Evolutionary conservation across 1,140 invertebrate species (phyloP).

Genomic region (Eupristina koningsbergeri): DNA sequence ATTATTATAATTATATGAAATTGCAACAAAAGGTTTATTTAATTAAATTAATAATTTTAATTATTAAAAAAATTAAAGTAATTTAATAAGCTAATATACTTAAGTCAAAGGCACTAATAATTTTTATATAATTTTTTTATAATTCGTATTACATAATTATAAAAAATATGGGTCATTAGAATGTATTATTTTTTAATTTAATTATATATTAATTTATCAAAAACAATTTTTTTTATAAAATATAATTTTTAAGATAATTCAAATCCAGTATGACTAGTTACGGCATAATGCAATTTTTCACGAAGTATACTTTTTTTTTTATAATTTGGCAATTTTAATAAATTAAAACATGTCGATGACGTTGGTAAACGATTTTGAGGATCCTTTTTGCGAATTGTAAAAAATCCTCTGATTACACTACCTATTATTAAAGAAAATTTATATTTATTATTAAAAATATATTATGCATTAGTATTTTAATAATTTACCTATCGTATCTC

Average conservation of each 20-base stretch:
- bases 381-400: slow-evolving; percentile 96
- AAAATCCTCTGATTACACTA: slow-evolving; percentile 97
- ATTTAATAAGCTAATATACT: no score
- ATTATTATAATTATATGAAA: no score
- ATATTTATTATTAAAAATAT: slow-evolving; percentile 8
- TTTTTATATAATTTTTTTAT: no score
- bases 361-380: slow-evolving; percentile 96
- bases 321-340: slow-evolving; percentile 98
- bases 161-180: no score
- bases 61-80: no score
- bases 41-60: no score
- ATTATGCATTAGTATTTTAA: neutral
- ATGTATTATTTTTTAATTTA: no score
- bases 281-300: slow-evolving; percentile 97
- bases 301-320: slow-evolving; percentile 94
- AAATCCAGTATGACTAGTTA: slow-evolving; percentile 98
- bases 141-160: no score
- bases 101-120: no score
- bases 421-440: slow-evolving; percentile 71
- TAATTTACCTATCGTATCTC: slow-evolving; percentile 88
- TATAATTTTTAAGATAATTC: slow-evolving; percentile 94
- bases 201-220: no score
- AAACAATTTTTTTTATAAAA: no score
- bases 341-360: slow-evolving; percentile 99
- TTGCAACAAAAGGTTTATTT: no score